Evolutionary conservation across 2,888 invertebrate genomes (phyloP), one percentile per base, ranked within the genome.

Genomic region (Epirrhoe alternata): DNA sequence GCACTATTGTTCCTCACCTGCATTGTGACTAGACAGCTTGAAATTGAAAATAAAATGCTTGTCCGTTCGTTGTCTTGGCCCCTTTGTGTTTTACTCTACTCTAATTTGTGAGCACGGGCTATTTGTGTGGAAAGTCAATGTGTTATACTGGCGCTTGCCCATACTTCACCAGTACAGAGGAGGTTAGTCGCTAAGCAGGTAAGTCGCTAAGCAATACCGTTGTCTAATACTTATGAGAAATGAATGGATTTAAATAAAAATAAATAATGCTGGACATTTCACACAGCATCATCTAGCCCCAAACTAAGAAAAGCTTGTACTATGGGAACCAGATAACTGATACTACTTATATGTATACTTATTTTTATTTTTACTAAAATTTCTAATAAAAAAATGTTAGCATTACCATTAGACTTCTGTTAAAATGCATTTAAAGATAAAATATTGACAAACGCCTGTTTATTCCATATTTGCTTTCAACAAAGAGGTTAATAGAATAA

Each of bases 41-140:
- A 72, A 74, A 72, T 74, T 73, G 68, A 70, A 74, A 71, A 73
- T 72, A 72, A 71, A 72, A 70, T 64, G 72, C 67, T 69, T 68
- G 64, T 67, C 66, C 55, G 59, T 58, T 62, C 60, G 59, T 67
- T 66, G 69, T 61, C 54, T 60, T 50, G 47, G 8, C 14, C n/a
- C 55, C 66, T 66, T 71, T 67, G 65, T 69, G 50, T 24, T 35
- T 0, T 35, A 33, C 56, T 62, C 56, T 30, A 33, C 57, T 60
- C 56, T 69, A 58, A 68, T 71, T 71, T 71, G 61, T 53, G 50
- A 33, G 55, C 42, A 8, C 30, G 51, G 35, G 7, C 33, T 30
- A 8, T 8, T 30, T 8, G 12, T 45, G 56, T 45, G 14, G 42
- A 35, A 24, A 55, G 47, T 33, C 14, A 38, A 24, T 42, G 17